Percentiles rank a stretch among this genome's conserved stretches.
These are phyloP conservation scores for Harpalus rubripes DNA, from an alignment of 2,888 invertebrate species.

Conservation along the genomic window DNA sequence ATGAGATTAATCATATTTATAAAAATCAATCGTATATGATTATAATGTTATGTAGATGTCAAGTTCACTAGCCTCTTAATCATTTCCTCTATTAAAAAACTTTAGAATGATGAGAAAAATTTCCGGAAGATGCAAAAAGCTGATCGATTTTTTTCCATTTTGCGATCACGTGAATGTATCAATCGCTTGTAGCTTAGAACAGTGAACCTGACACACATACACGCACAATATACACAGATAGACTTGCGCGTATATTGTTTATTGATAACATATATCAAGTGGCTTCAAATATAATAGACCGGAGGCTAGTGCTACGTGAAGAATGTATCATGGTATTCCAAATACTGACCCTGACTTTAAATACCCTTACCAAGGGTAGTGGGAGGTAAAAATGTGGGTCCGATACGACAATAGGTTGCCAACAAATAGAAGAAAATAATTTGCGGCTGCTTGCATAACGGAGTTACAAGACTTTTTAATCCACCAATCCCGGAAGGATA, in stretches of 20 bases:
- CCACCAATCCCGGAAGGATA: too few relatives aligned
- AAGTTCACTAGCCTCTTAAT: conserved; percentile 5
- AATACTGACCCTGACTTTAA: too few relatives aligned
- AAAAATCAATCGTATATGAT: background rate
- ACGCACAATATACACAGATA: background rate
- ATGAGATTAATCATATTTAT: background rate
- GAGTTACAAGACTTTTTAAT: too few relatives aligned
- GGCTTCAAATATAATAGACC: background rate
- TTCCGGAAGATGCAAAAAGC: background rate
- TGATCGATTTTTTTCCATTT: background rate
- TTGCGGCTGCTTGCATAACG: too few relatives aligned
- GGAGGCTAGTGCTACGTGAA: too few relatives aligned
- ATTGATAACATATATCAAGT: background rate
- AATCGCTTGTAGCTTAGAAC: background rate
- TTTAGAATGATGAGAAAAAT: background rate
- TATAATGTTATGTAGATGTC: background rate
- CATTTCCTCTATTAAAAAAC: background rate
- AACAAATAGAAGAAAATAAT: too few relatives aligned
- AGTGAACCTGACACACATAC: background rate
- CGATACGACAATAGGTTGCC: too few relatives aligned
- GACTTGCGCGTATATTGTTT: too few relatives aligned
- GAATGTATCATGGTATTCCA: too few relatives aligned
- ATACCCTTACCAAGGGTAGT: too few relatives aligned
- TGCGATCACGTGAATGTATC: conserved; percentile 5
- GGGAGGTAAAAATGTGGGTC: too few relatives aligned